A percentile compares a stretch with the other conserved stretches of the same genome.
Conservation (phyloP, 1,140 invertebrate species). For the Pinna nobilis region DNA sequence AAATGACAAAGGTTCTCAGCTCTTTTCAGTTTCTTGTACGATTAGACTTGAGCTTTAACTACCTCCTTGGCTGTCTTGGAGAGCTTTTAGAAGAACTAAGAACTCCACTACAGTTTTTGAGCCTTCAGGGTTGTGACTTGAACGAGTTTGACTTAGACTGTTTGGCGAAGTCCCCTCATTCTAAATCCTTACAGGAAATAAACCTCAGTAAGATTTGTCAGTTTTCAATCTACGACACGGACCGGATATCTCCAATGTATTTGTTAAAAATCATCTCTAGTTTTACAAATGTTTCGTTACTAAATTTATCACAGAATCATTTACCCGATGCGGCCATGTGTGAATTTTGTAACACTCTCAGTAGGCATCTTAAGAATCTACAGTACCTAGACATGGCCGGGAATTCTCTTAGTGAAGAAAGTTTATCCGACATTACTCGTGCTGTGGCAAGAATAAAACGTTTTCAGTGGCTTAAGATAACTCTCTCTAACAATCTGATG, state of each 20-base stretch:
- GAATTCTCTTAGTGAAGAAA: constrained; percentile 53
- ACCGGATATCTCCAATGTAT: constrained; percentile 49
- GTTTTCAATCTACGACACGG: constrained; percentile 52
- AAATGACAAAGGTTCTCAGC: constrained; percentile 33
- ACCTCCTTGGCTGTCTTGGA: constrained; percentile 57
- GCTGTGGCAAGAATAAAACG: constrained; percentile 47
- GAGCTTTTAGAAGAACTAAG: constrained; percentile 52
- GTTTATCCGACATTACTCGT: constrained; percentile 44
- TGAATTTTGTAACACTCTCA: constrained; percentile 48
- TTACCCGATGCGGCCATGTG: constrained; percentile 48
- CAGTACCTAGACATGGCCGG: constrained; percentile 56
- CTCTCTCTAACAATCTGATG: constrained; percentile 44
- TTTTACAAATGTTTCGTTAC: constrained; percentile 51
- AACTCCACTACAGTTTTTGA: constrained; percentile 53
- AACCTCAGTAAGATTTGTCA: constrained; percentile 62
- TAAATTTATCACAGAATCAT: constrained; percentile 57
- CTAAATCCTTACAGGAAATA: constrained; percentile 51
- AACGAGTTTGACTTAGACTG: constrained; percentile 53
- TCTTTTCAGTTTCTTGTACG: constrained; percentile 46
- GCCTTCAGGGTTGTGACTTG: constrained; percentile 59
- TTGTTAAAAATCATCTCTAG: constrained; percentile 51
- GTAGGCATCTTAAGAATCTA: constrained; percentile 34
- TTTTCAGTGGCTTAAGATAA: constrained; percentile 57
- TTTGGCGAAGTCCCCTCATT: constrained; percentile 53
- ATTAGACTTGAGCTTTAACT: constrained; percentile 61